Percentiles rank a stretch among this genome's conserved stretches.
phyloP scores from a whole-genome alignment of 2,888 invertebrate species.

The Nycteola revayana region DNA sequence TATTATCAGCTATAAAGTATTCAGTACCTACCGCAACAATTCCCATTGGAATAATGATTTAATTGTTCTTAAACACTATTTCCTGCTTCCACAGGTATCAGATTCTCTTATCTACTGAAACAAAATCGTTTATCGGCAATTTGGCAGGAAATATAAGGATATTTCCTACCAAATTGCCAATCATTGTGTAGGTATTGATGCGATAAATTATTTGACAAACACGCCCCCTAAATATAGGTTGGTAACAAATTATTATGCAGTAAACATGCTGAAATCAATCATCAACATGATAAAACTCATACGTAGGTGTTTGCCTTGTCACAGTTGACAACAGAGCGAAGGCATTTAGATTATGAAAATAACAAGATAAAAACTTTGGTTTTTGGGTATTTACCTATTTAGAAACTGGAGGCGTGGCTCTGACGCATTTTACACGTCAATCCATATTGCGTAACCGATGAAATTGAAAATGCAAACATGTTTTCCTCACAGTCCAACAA shows the following conservation, averaged over 20 bases:
- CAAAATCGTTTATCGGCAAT: too few species aligned
- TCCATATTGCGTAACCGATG: slow-evolving; percentile 40
- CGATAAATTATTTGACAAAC: slow-evolving; percentile 1
- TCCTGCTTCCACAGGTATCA: slow-evolving; percentile 87
- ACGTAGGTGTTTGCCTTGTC: not conserved
- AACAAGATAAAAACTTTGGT: slow-evolving; percentile 35
- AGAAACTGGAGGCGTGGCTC: slow-evolving; percentile 68
- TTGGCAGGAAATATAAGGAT: too few species aligned
- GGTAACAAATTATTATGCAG: slow-evolving; percentile 10
- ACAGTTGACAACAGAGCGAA: slow-evolving; percentile 1
- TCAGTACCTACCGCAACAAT: too few species aligned
- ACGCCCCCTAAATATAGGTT: slow-evolving; percentile 11
- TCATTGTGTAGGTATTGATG: too few species aligned
- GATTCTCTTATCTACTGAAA: too few species aligned
- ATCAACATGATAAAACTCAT: slow-evolving; percentile 9
- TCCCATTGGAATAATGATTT: too few species aligned
- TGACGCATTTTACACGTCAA: slow-evolving; percentile 55
- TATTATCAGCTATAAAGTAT: too few species aligned
- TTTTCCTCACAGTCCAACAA: too few species aligned
- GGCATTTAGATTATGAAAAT: slow-evolving; percentile 23
- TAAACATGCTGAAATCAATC: slow-evolving; percentile 11
- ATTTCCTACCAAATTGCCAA: too few species aligned
- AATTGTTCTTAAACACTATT: too few species aligned
- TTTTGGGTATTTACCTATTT: slow-evolving; percentile 31
- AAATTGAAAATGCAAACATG: slow-evolving; percentile 31